Evolutionary conservation across 2,113 vertebrate genomes (phyloP), one percentile per base, ranked within the genome.

Genomic region (Phalacrocorax aristotelis): DNA sequence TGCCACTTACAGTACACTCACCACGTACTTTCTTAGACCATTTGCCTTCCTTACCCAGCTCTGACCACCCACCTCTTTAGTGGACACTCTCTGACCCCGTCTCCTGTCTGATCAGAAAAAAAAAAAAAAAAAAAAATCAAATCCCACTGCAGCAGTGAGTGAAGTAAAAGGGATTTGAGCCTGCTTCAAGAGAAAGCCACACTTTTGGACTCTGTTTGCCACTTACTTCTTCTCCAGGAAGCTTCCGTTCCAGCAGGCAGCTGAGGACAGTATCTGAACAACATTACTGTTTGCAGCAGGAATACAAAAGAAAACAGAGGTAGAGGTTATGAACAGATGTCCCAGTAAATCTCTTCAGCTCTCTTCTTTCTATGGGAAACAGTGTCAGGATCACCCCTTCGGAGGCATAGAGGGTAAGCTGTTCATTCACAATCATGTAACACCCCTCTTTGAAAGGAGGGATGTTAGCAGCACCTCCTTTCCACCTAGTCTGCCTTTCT

Each of bases 181-280:
- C 51, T 86, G 42, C 38, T 84, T 38, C 54, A 90, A 80, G 26
- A 54, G 22, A 90, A 83, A 64, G 18, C 3, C 26, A 51, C 29
- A n/a, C 40, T 85, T 87, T 82, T 79, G 27, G 81, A 92, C 36
- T 75, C 23, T 79, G 19, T 87, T n/a, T 89, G 58, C 34, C 65
- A 97, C 98, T 98, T 98, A 99, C 99, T 99, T 99, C 97, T 99
- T 99, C 97, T 99, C 99, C 97, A 99, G 97, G 97, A 99, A 99
- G 97, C 99, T 99, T 97, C 98, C 99, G 84, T 99, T 99, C 99
- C 99, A 99, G 97, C 99, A 99, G 62, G 99, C 99, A 77, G 99
- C 98, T 5, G 99, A 99, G 61, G 99, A 99, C 60, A 99, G 94
- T 68, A 99, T 99, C 97, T 99, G 98, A 58, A 99, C 98, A 86